A percentile compares a stretch with the other conserved stretches of the same genome.
These are phyloP conservation scores for Gallinago solitaria DNA, from an alignment of 2,797 vertebrate genomes.

Conservation along the genomic window DNA sequence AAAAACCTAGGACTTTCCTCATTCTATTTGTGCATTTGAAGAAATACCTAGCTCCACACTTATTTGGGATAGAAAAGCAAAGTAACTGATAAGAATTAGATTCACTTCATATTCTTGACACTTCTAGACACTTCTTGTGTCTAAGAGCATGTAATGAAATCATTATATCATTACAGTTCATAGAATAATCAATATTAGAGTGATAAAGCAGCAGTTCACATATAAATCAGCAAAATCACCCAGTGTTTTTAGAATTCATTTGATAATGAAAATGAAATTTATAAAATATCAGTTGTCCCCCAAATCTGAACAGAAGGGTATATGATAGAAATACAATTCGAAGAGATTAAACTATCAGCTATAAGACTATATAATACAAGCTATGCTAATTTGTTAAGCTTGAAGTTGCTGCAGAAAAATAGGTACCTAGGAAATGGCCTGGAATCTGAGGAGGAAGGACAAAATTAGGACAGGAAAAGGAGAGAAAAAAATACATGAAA, in stretches of 20 bases:
- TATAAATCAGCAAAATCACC: background rate
- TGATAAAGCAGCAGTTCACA: background rate
- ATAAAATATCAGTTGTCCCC: background rate
- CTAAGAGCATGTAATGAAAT: background rate
- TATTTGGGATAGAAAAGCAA: background rate
- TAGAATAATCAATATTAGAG: background rate
- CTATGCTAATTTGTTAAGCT: background rate
- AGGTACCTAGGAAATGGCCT: background rate
- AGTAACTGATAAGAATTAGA: background rate
- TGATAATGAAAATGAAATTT: background rate
- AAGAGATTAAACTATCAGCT: background rate
- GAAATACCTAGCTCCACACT: background rate
- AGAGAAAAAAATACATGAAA: background rate
- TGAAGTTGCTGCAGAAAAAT: background rate
- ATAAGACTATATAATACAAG: background rate
- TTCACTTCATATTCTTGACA: background rate
- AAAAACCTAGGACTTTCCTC: accelerated
- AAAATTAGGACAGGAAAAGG: background rate
- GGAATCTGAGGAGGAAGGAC: background rate
- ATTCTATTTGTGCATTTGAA: background rate
- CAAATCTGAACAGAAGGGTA: background rate
- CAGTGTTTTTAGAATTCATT: background rate
- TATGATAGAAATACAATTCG: background rate
- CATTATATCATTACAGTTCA: background rate
- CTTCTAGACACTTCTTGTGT: background rate